Conservation (phyloP, 35 echinoderm and acorn worm genomes). For the Eucidaris tribuloides region DNA sequence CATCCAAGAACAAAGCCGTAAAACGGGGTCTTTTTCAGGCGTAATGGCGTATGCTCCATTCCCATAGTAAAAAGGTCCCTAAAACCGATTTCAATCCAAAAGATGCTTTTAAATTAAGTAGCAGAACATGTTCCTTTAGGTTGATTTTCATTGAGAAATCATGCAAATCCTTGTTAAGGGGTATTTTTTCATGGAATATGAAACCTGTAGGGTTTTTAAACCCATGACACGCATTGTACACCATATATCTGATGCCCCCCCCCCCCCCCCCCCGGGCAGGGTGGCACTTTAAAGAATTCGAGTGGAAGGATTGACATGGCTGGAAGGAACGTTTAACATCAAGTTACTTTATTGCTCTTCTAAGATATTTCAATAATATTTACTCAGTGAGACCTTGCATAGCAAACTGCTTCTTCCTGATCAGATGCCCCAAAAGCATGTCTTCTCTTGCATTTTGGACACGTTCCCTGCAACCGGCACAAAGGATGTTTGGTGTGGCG, state of each 20-base stretch:
- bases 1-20: too few species aligned
- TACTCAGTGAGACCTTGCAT: conserved; percentile 49
- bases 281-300: not conserved
- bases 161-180: too few species aligned
- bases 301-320: not conserved
- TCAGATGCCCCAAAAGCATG: conserved; percentile 80
- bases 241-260: not conserved
- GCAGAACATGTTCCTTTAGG: too few species aligned
- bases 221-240: not conserved
- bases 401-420: conserved; percentile 92
- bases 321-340: not conserved
- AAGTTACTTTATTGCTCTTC: not conserved
- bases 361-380: not conserved
- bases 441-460: conserved; percentile 70
- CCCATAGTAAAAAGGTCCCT: too few species aligned
- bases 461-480: conserved; percentile 80
- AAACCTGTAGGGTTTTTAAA: not conserved
- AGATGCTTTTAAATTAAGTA: too few species aligned
- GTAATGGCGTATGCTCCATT: too few species aligned
- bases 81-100: too few species aligned
- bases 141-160: too few species aligned
- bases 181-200: too few species aligned
- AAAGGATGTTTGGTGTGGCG: conserved; percentile 30
- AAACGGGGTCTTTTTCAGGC: too few species aligned
- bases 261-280: not conserved